Evolutionary conservation across 2,113 vertebrate genomes (phyloP).

Genomic region (Hucho hucho): DNA sequence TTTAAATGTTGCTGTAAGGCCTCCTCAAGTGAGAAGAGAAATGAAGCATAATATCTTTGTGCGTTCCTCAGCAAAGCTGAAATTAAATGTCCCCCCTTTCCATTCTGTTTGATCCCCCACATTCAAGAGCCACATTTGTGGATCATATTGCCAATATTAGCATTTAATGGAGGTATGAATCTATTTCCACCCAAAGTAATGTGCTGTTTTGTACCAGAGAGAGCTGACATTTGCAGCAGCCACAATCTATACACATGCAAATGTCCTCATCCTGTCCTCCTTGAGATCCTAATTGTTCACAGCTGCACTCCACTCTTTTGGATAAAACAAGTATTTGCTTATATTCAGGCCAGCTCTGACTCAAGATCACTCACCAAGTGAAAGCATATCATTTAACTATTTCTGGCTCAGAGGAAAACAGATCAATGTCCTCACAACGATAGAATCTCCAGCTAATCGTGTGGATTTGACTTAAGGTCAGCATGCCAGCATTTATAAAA

Average conservation of each 20-base stretch:
- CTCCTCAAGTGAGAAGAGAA: not conserved
- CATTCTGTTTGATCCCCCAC: conserved; percentile 25
- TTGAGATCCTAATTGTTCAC: conserved; percentile 53
- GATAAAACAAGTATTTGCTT: conserved; percentile 44
- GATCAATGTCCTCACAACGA: conserved; percentile 25
- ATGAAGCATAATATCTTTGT: conserved; percentile 11
- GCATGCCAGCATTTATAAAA: conserved; percentile 27
- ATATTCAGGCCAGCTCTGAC: conserved; percentile 34
- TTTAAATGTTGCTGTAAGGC: not conserved
- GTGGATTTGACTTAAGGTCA: conserved; percentile 37
- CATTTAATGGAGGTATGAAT: conserved; percentile 28
- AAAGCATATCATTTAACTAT: conserved; percentile 37
- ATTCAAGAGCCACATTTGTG: conserved; percentile 31
- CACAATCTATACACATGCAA: conserved; percentile 51
- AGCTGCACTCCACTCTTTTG: conserved; percentile 39
- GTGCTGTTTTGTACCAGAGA: conserved; percentile 23
- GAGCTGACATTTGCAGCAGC: conserved; percentile 39
- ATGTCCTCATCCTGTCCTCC: conserved; percentile 53
- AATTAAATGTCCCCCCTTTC: conserved; percentile 28
- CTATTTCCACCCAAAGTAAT: conserved; percentile 20
- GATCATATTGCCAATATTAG: conserved; percentile 35
- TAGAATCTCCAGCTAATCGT: conserved; percentile 28
- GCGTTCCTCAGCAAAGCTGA: conserved; percentile 14
- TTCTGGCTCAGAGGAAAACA: conserved; percentile 26
- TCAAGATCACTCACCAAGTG: conserved; percentile 25